phyloP scores from a whole-genome alignment of 2,797 vertebrate species.

The Sebastes kiyomatsui region DNA sequence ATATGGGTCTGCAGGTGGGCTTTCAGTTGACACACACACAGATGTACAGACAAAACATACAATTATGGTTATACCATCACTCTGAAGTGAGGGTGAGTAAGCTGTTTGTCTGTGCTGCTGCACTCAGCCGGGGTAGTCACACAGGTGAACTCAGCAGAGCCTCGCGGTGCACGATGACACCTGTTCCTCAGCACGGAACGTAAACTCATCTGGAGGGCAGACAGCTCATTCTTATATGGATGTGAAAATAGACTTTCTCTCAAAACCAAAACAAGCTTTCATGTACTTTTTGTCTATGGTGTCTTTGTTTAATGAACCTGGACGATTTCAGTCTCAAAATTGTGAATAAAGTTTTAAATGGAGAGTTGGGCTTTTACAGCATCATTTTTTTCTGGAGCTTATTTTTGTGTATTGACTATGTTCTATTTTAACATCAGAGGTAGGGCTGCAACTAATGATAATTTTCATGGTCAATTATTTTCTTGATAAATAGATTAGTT shows the following conservation, averaged over 20 bases:
- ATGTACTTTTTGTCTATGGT: background rate
- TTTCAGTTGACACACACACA: slow-evolving; percentile 55
- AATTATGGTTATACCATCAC: slow-evolving; percentile 45
- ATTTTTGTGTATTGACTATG: background rate
- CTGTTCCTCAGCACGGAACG: slow-evolving; percentile 25
- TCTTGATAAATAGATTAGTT: too few species aligned
- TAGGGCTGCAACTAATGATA: too few species aligned
- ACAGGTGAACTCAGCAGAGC: slow-evolving; percentile 44
- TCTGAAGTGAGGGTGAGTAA: slow-evolving; percentile 61
- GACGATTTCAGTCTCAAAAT: background rate
- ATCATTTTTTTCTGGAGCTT: background rate
- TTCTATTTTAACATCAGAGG: background rate
- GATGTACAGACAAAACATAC: slow-evolving; percentile 40
- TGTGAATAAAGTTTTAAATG: background rate
- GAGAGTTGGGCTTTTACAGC: background rate
- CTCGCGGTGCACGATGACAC: slow-evolving; percentile 20
- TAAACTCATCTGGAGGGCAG: background rate
- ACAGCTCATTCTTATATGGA: slow-evolving; percentile 24
- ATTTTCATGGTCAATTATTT: too few species aligned
- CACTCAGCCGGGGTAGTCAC: slow-evolving; percentile 42
- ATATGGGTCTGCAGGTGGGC: slow-evolving; percentile 55
- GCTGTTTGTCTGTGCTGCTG: slow-evolving; percentile 58
- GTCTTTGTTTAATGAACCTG: background rate
- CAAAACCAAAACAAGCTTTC: background rate
- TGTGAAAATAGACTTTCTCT: background rate